phyloP scores from a whole-genome alignment of 2,113 vertebrate species.

The Aspiorhynchus laticeps region DNA sequence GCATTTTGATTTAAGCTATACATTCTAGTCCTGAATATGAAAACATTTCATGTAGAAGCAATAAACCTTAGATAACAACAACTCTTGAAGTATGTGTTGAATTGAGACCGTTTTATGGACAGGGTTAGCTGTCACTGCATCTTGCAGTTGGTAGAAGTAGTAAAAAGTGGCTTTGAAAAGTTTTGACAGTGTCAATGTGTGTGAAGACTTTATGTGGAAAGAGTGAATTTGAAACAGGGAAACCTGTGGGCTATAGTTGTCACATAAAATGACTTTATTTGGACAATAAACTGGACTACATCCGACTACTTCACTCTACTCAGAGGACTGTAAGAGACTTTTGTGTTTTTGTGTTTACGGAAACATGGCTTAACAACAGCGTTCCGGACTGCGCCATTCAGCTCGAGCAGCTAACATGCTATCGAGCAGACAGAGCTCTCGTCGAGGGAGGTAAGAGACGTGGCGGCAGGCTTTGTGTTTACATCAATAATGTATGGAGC shows the following conservation, averaged over 20 bases:
- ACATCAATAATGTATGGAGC: too few relatives aligned
- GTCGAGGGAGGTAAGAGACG: too few relatives aligned
- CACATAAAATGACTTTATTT: neutral
- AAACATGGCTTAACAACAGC: too few relatives aligned
- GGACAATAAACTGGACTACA: too few relatives aligned
- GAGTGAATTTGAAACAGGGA: neutral
- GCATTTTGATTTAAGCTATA: neutral
- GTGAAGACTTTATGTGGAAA: neutral
- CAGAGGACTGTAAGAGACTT: too few relatives aligned
- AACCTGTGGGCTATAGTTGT: neutral
- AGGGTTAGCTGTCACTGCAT: neutral
- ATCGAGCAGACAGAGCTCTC: too few relatives aligned
- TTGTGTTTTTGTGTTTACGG: too few relatives aligned
- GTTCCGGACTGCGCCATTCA: too few relatives aligned
- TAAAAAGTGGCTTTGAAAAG: constrained; percentile 5
- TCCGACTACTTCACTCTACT: too few relatives aligned
- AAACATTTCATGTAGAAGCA: neutral
- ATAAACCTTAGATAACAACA: neutral
- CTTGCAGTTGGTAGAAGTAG: neutral
- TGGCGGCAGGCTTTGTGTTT: too few relatives aligned
- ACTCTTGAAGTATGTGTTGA: neutral
- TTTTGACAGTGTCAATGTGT: neutral
- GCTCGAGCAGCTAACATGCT: too few relatives aligned
- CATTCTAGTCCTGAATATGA: neutral
- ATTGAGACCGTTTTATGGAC: neutral